These are phyloP conservation scores for Montipora capitata DNA, from an alignment of 92 coral and sea anemone genomes.

Conservation along the genomic window DNA sequence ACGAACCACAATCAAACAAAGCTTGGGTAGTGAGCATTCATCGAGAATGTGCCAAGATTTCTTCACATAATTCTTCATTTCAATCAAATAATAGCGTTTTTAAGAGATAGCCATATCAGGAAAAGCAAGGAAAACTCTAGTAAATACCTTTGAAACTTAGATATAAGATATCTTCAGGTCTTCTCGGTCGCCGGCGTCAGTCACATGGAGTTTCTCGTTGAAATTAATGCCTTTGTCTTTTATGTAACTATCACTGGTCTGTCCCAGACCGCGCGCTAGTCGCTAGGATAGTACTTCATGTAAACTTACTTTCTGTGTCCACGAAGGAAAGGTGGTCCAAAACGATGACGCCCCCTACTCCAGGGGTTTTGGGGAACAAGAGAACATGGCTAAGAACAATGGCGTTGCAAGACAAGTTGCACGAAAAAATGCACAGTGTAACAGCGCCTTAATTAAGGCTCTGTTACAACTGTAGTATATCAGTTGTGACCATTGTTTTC, in stretches of 20 bases:
- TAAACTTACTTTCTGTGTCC: too few relatives aligned
- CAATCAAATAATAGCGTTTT: not conserved
- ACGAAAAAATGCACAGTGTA: too few relatives aligned
- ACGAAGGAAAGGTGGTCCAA: too few relatives aligned
- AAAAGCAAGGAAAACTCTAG: not conserved
- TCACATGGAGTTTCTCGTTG: constrained; percentile 24
- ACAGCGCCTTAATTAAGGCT: too few relatives aligned
- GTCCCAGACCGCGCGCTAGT: not conserved
- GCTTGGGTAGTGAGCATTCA: too few relatives aligned
- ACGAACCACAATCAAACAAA: not conserved
- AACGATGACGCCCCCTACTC: too few relatives aligned
- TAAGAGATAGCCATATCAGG: not conserved
- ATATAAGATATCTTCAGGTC: not conserved
- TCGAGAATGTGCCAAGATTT: not conserved
- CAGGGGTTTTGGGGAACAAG: too few relatives aligned
- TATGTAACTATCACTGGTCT: not conserved
- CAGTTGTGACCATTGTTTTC: too few relatives aligned
- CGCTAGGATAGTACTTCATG: not conserved
- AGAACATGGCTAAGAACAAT: too few relatives aligned
- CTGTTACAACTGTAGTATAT: accelerated
- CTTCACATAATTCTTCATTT: not conserved
- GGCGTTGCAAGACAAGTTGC: too few relatives aligned
- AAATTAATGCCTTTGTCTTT: not conserved
- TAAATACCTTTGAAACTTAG: constrained; percentile 7
- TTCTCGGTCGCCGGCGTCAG: not conserved